Percentiles rank a stretch among this genome's conserved stretches.
Conservation (phyloP, 2,888 invertebrate species). For the Oligia latruncula region DNA sequence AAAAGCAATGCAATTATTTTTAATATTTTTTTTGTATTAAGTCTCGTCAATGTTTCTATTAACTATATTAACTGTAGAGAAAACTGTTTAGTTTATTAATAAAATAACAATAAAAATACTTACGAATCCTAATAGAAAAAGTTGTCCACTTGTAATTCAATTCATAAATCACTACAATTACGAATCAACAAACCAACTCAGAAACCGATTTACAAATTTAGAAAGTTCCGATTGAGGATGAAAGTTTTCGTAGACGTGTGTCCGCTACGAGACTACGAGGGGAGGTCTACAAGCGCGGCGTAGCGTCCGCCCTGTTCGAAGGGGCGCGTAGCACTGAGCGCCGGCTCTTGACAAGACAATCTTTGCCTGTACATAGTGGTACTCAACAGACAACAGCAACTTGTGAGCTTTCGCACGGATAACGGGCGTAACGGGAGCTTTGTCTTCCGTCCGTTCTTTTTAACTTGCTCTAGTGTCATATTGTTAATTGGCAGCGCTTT, state of each 20-base stretch:
- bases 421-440: conserved; percentile 83
- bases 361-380: conserved; percentile 84
- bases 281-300: conserved; percentile 68
- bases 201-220: conserved; percentile 46
- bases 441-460: conserved; percentile 80
- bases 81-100: background rate
- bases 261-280: conserved; percentile 71
- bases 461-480: conserved; percentile 72
- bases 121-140: conserved; percentile 77
- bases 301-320: conserved; percentile 83
- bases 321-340: conserved; percentile 86
- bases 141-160: conserved; percentile 68
- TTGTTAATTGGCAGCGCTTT: conserved; percentile 72
- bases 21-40: background rate
- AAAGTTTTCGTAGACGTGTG: conserved; percentile 73
- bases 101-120: conserved; percentile 66
- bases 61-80: too few relatives aligned
- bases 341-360: conserved; percentile 87
- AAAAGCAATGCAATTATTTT: background rate
- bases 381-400: conserved; percentile 85
- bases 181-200: conserved; percentile 52
- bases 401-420: conserved; percentile 85
- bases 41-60: background rate
- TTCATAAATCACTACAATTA: conserved; percentile 61
- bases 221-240: conserved; percentile 51